Evolutionary conservation across 2,113 vertebrate species (phyloP).

Genomic region (Nothoprocta pentlandii): DNA sequence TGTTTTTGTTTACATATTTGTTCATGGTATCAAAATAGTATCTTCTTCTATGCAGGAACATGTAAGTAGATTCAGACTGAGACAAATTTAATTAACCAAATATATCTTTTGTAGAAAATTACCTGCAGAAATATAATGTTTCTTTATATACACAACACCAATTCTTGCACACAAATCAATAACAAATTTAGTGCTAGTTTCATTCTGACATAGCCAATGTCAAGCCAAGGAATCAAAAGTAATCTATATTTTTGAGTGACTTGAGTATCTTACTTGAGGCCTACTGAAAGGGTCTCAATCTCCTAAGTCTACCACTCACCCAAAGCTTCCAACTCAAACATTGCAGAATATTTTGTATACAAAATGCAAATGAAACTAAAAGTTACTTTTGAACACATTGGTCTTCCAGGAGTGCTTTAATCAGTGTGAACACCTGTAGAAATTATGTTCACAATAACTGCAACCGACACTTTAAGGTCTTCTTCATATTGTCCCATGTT

Average conservation of each 20-base stretch:
- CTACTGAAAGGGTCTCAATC: neutral
- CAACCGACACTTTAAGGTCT: neutral
- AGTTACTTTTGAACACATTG: neutral
- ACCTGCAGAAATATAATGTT: neutral
- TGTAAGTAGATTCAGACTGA: too few relatives aligned
- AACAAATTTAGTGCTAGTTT: neutral
- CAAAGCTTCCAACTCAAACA: neutral
- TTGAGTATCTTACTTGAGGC: neutral
- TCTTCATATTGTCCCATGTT: neutral
- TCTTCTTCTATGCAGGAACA: too few relatives aligned
- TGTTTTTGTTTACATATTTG: neutral
- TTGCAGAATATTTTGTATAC: neutral
- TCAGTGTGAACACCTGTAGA: neutral
- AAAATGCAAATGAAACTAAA: neutral
- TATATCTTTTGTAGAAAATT: neutral
- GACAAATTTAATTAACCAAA: too few relatives aligned
- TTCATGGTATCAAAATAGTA: too few relatives aligned
- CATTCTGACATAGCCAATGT: neutral
- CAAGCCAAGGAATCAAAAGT: neutral
- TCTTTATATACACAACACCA: neutral
- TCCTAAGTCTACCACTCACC: neutral
- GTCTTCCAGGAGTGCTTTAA: neutral
- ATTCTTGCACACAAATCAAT: neutral
- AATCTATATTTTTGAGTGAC: neutral
- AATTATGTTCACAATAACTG: neutral